These are phyloP conservation scores for Drosophila guanche DNA, from an alignment of 1,140 invertebrate genomes.

Conservation along the genomic window DNA sequence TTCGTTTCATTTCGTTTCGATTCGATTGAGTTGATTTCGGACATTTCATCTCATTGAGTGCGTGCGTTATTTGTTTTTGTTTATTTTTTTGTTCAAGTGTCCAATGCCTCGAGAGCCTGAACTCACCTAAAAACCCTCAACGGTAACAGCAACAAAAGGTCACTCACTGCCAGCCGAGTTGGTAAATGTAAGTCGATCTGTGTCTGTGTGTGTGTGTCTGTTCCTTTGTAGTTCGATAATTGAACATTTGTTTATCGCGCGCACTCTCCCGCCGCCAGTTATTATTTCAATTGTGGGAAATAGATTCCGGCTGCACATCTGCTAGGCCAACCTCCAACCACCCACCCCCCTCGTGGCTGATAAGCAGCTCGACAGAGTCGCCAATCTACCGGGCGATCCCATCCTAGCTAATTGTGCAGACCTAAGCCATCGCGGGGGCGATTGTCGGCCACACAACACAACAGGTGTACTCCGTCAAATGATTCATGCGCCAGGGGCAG, in stretches of 20 bases:
- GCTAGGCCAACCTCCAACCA: too few species aligned
- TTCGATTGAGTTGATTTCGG: too few species aligned
- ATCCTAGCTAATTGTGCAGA: slow-evolving; percentile 8
- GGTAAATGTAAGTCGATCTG: slow-evolving; percentile 27
- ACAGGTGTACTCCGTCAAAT: slow-evolving; percentile 16
- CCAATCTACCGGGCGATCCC: slow-evolving; percentile 23
- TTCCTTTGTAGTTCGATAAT: neutral
- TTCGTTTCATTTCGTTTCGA: too few species aligned
- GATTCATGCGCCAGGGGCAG: neutral
- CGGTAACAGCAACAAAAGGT: neutral
- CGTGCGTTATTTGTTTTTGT: slow-evolving; percentile 11
- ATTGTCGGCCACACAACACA: neutral
- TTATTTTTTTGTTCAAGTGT: slow-evolving; percentile 16
- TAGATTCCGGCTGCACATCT: slow-evolving; percentile 62
- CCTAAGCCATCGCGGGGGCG: too few species aligned
- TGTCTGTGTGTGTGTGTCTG: slow-evolving; percentile 6
- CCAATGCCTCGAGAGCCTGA: neutral
- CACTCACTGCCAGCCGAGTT: neutral
- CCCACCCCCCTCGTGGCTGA: too few species aligned
- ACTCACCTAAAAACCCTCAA: neutral
- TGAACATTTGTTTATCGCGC: too few species aligned
- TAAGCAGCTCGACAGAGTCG: too few species aligned
- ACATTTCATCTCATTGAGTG: neutral
- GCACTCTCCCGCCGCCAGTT: too few species aligned
- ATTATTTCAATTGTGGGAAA: slow-evolving; percentile 49